Evolutionary conservation across 1,140 invertebrate genomes (phyloP).

Genomic region (Bombyx mandarina): DNA sequence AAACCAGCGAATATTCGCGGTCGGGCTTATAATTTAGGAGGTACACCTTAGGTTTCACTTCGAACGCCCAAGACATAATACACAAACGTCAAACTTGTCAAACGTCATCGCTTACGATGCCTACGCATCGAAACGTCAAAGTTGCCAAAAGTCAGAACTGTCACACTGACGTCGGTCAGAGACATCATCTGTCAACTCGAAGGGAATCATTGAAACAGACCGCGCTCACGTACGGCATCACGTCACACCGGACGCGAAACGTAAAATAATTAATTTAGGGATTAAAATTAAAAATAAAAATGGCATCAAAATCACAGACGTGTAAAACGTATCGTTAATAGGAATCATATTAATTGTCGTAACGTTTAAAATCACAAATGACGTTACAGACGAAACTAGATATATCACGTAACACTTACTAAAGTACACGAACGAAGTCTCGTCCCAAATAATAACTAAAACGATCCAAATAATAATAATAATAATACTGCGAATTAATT

Average conservation of each 20-base stretch:
- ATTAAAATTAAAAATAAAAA: conserved; percentile 37
- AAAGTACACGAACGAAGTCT: conserved; percentile 4
- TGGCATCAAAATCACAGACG: conserved; percentile 65
- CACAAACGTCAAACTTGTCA: not conserved
- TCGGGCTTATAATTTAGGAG: too few species aligned
- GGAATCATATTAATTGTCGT: conserved; percentile 54
- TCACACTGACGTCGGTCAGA: not conserved
- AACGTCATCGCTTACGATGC: not conserved
- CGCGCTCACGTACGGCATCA: not conserved
- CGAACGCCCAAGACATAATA: not conserved
- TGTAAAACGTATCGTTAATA: conserved; percentile 53
- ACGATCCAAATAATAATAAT: not conserved
- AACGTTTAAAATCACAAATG: conserved; percentile 23
- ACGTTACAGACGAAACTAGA: not conserved
- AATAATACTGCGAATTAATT: conserved; percentile 45
- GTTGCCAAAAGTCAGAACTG: not conserved
- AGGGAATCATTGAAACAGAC: not conserved
- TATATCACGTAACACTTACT: conserved; percentile 11
- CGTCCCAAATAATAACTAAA: not conserved
- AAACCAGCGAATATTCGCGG: too few species aligned
- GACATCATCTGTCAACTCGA: not conserved
- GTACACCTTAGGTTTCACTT: not conserved
- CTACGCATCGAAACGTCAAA: not conserved
- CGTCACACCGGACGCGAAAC: not conserved
- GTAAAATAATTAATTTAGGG: conserved; percentile 5